A percentile compares a stretch with the other conserved stretches of the same genome.
These are phyloP conservation scores for Rhopalosiphum maidis DNA, from an alignment of 1,140 invertebrate genomes.

Conservation along the genomic window DNA sequence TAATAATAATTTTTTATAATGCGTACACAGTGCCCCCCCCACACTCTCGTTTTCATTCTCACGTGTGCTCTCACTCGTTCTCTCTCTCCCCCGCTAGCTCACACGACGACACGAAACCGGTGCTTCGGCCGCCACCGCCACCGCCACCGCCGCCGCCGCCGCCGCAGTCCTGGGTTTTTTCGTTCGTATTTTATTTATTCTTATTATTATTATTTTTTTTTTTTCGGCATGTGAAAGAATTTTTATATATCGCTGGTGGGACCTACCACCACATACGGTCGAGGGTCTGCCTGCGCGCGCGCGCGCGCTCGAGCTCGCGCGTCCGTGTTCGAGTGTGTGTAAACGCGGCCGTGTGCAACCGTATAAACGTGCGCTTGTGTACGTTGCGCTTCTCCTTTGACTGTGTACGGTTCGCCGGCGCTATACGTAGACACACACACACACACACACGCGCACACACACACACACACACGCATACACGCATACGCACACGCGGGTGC, in stretches of 20 bases:
- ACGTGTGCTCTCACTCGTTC: neutral
- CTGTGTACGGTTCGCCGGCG: constrained; percentile 24
- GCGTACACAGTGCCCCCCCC: neutral
- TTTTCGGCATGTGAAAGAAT: constrained; percentile 39
- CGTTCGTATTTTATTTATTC: constrained; percentile 21
- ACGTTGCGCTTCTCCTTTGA: neutral
- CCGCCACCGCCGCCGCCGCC: neutral
- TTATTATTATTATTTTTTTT: neutral
- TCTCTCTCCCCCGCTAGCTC: neutral
- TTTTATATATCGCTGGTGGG: constrained; percentile 6
- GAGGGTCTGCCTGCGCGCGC: neutral
- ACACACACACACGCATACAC: neutral
- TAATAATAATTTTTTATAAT: constrained; percentile 15
- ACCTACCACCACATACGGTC: neutral
- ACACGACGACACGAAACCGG: neutral
- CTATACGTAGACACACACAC: neutral
- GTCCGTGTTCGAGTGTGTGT: neutral
- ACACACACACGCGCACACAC: neutral
- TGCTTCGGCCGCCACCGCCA: neutral
- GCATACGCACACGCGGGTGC: neutral
- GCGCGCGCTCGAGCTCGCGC: neutral
- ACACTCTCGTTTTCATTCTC: neutral
- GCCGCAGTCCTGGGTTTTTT: neutral
- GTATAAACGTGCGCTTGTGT: neutral
- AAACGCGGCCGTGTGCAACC: neutral